Base-by-base conservation (phyloP, 2,888 invertebrate genomes). In the Aphidius colemani region DNA sequence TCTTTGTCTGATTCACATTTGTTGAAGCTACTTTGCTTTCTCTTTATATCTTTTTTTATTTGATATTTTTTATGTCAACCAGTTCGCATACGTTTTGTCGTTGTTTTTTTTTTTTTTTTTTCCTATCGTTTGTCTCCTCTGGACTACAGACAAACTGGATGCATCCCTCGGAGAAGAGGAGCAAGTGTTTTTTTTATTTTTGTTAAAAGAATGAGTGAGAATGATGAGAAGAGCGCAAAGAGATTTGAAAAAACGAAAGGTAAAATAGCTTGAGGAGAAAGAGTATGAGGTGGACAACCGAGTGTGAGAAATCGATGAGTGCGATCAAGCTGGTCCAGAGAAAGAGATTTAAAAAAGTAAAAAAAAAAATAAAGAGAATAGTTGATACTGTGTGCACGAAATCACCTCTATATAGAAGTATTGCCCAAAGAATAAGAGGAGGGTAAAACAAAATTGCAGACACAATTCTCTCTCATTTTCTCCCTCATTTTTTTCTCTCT, bases 241-340 rank as follows among this genome's bases (percentile, higher is more conserved):
- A 30, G 30, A 30, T 30, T 30, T 30, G 3, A 5, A 30, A 18
- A 30, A 48, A 58, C 49, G 57, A 62, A 63, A 39, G 56, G 65
- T 59, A 65, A 67, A 67, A 69, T 67, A 64, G 64, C 69, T 61
- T 66, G 59, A 56, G 64, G 59, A 60, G 51, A 63, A 63, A 62
- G 57, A 53, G 56, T 63, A 48, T 50, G 53, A 46, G 46, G 56
- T 59, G 66, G 61, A 67, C 62, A 70, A 64, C 67, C 66, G 73
- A 73, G 74, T 75, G 76, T 74, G 80, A 79, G 80, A 79, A 80
- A 80, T 80, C 80, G 78, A 80, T 77, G 78, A 79, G 76, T 76
- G 71, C 79, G 78, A 80, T 80, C 80, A 78, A 74, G 74, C 67
- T 66, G 70, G 70, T 30, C 67, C 67, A 69, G 50, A 64, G 60